These are phyloP conservation scores for Meghimatium bilineatum DNA, from an alignment of 2,888 invertebrate genomes.

Conservation along the genomic window DNA sequence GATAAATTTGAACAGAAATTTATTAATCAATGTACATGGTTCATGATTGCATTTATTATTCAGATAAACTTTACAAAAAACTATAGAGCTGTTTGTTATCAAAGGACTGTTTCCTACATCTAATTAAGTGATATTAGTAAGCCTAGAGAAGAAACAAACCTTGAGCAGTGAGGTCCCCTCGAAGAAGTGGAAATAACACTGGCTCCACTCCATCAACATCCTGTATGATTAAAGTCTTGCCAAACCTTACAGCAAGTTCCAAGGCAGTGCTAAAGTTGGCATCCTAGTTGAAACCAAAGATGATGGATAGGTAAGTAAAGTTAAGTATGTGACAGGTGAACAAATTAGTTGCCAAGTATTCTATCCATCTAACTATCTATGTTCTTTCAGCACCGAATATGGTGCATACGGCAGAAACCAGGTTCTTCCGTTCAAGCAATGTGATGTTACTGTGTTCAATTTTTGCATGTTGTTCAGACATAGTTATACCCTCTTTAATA, in stretches of 20 bases:
- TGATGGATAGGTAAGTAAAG: not conserved
- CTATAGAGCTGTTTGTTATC: not conserved
- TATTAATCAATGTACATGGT: no score
- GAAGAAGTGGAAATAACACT: conserved; percentile 82
- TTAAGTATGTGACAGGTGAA: not conserved
- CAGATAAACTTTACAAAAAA: no score
- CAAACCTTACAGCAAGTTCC: conserved; percentile 84
- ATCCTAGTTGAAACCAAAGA: conserved; percentile 68
- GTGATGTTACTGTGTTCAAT: no score
- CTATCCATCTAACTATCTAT: no score
- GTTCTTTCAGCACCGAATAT: no score
- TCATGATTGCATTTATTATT: no score
- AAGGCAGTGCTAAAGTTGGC: conserved; percentile 77
- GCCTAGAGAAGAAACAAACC: conserved; percentile 62
- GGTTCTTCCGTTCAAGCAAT: no score
- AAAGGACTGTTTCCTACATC: not conserved
- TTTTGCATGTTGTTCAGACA: no score
- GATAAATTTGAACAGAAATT: no score
- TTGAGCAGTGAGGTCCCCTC: conserved; percentile 81
- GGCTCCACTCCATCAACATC: conserved; percentile 84
- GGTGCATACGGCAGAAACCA: no score
- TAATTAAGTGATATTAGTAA: not conserved
- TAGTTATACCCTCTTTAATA: no score
- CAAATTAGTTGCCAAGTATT: not conserved
- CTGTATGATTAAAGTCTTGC: conserved; percentile 90